Evolutionary conservation across 2,797 vertebrate species (phyloP), one percentile per base, ranked within the genome.

Genomic region (Thunnus albacares): DNA sequence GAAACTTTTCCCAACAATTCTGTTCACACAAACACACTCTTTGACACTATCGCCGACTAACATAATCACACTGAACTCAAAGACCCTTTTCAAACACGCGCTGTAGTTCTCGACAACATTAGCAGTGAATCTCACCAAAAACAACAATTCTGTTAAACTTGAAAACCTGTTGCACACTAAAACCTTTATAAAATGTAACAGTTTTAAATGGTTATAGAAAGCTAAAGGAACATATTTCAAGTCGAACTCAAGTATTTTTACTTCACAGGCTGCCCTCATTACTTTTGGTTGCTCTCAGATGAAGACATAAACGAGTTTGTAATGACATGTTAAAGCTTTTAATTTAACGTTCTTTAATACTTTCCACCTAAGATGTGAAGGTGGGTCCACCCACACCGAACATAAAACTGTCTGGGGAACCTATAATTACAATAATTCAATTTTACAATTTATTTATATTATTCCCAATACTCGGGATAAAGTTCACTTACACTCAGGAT

Each of bases 61-160:
- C 71, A 20, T 49, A 33, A 66, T 72, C 65, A 57, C 62, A 57
- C 30, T 59, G 35, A 69, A 60, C 15, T 75, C 33, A 57, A 80
- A 68, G 43, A 38, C 15, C 28, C 60, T 68, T 47, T 56, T 24
- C 15, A 69, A 57, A 69, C 71, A 76, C 71, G 79, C 74, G 43
- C 12, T 0, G 24, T 5, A 13, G n/a, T 4, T 65, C 14, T 43
- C 12, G 14, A 24, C 45, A 71, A 10, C 49, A 24, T 22, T n/a
- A 64, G 61, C 20, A 59, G 10, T 6, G 38, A 70, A 17, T 55
- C 47, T 51, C 33, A 38, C 0, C 28, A 72, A 49, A 65, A 51
- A 65, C 30, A n/a, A 43, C 20, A 56, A 22, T 9, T 41, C 17
- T 58, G n/a, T 57, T 20, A 22, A 10, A 38, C 26, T 38, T 38